A percentile compares a stretch with the other conserved stretches of the same genome.
These are phyloP conservation scores for Mongoloraphidia duomilia DNA, from an alignment of 2,888 invertebrate genomes.

Conservation along the genomic window DNA sequence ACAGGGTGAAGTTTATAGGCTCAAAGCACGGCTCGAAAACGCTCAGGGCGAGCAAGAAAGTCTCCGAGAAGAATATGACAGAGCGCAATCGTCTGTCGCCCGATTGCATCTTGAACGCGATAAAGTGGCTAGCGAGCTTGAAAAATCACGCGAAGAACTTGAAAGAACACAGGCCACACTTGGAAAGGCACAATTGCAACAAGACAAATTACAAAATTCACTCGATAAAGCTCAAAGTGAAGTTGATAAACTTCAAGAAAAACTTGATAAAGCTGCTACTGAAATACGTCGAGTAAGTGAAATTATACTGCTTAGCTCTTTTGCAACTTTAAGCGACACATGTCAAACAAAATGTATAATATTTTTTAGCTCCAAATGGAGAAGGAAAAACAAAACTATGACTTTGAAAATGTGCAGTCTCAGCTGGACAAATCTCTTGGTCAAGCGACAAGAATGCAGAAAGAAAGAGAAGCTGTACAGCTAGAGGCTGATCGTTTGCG, in stretches of 20 bases:
- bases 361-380: constrained; percentile 62
- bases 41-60: constrained; percentile 90
- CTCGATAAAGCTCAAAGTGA: constrained; percentile 84
- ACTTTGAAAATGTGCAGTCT: constrained; percentile 79
- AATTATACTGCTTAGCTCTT: neutral
- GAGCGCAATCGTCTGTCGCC: constrained; percentile 68
- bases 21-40: constrained; percentile 87
- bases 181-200: constrained; percentile 81
- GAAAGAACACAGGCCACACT: constrained; percentile 79
- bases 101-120: constrained; percentile 80
- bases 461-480: constrained; percentile 75
- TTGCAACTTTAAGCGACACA: neutral
- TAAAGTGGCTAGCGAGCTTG: constrained; percentile 68
- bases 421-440: constrained; percentile 84
- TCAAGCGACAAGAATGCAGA: constrained; percentile 74
- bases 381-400: constrained; percentile 80
- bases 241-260: constrained; percentile 79
- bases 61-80: constrained; percentile 81
- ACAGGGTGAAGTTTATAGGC: constrained; percentile 86
- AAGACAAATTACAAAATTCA: constrained; percentile 79
- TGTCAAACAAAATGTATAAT: neutral
- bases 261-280: constrained; percentile 64
- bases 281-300: constrained; percentile 66
- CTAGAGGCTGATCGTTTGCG: constrained; percentile 72
- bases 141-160: constrained; percentile 76